phyloP scores from a whole-genome alignment of 2,888 invertebrate species.

The Troilus luridus region DNA sequence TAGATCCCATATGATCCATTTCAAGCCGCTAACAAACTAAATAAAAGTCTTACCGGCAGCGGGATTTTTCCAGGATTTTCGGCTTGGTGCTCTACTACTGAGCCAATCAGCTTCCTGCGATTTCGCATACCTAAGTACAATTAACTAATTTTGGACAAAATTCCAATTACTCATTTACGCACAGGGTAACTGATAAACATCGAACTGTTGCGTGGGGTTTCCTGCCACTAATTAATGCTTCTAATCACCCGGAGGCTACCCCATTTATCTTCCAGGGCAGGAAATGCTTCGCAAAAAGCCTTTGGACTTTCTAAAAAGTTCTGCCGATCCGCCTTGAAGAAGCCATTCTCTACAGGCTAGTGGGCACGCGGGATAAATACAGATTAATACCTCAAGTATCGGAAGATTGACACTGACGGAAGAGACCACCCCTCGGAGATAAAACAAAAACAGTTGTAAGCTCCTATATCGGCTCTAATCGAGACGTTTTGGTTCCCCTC shows the following conservation, averaged over 20 bases:
- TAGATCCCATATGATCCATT: too few relatives aligned
- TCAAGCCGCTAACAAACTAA: too few relatives aligned
- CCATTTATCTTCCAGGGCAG: constrained; percentile 1
- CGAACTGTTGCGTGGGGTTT: neutral
- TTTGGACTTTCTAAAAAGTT: neutral
- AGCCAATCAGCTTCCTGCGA: too few relatives aligned
- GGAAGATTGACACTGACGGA: neutral
- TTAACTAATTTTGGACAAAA: too few relatives aligned
- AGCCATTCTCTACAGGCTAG: neutral
- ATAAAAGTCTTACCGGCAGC: too few relatives aligned
- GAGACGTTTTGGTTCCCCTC: constrained; percentile 5
- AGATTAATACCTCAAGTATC: constrained; percentile 46
- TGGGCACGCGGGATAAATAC: constrained; percentile 26
- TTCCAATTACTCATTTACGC: too few relatives aligned
- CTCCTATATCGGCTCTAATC: constrained; percentile 31
- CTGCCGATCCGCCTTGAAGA: neutral
- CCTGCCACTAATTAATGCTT: neutral
- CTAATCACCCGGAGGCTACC: neutral
- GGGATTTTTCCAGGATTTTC: too few relatives aligned
- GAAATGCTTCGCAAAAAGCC: constrained; percentile 17
- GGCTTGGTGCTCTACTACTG: too few relatives aligned
- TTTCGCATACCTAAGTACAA: too few relatives aligned
- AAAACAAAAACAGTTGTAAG: constrained; percentile 26
- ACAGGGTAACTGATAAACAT: too few relatives aligned
- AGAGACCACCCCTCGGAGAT: neutral